These are phyloP conservation scores for Pilophorus perplexus DNA, from an alignment of 2,888 invertebrate genomes.

Conservation along the genomic window DNA sequence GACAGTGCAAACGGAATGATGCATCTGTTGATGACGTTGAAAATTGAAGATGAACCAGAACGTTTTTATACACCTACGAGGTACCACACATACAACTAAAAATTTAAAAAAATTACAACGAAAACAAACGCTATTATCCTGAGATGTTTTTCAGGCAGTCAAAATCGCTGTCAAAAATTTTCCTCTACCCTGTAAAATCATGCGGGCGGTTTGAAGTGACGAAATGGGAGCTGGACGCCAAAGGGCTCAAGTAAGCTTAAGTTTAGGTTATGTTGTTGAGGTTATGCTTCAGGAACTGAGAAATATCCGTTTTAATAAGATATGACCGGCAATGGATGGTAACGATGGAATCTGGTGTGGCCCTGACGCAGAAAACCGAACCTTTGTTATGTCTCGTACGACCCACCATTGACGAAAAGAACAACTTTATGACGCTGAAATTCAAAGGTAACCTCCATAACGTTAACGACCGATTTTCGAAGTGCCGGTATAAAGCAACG, in stretches of 20 bases:
- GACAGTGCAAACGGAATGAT: no score
- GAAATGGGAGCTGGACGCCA: slow-evolving; percentile 69
- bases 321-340: slow-evolving; percentile 96
- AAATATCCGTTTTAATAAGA: no score
- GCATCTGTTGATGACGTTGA: no score
- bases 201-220: slow-evolving; percentile 74
- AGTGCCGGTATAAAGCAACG: background rate
- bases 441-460: slow-evolving; percentile 44
- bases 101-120: background rate
- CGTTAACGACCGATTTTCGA: no score
- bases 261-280: background rate
- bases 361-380: slow-evolving; percentile 84
- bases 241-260: slow-evolving; percentile 63
- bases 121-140: background rate
- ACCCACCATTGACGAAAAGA: slow-evolving; percentile 65
- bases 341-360: slow-evolving; percentile 73
- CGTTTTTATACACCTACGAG: no score
- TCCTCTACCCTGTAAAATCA: slow-evolving; percentile 87
- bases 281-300: no score
- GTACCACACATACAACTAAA: no score
- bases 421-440: slow-evolving; percentile 43
- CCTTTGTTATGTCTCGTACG: slow-evolving; percentile 73
- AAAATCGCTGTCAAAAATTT: slow-evolving; percentile 53
- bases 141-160: slow-evolving; percentile 14
- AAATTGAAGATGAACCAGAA: no score